Evolutionary conservation across 1,140 invertebrate species (phyloP).

Genomic region (Drosophila azteca): DNA sequence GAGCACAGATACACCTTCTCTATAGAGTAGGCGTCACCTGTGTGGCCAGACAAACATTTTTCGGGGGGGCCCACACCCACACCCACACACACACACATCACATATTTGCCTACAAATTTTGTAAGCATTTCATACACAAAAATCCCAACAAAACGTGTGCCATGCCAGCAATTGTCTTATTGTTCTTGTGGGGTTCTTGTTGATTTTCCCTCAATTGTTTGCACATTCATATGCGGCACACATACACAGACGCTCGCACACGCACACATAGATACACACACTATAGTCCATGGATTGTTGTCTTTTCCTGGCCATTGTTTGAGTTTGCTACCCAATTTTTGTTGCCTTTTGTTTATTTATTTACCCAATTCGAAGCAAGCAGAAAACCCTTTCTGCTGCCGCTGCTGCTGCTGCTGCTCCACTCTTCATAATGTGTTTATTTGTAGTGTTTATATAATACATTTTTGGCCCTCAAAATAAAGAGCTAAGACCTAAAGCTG

Average conservation of each 20-base stretch:
- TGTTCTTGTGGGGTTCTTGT: conserved; percentile 26
- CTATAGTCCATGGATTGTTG: conserved; percentile 4
- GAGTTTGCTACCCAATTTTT: conserved; percentile 39
- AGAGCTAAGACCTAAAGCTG: conserved; percentile 9
- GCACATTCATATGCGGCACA: conserved; percentile 31
- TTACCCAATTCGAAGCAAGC: conserved; percentile 37
- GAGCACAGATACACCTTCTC: too few species aligned
- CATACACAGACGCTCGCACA: neutral
- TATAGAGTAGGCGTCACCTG: too few species aligned
- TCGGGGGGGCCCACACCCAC: too few species aligned
- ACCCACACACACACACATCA: conserved; percentile 3
- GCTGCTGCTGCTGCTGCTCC: conserved; percentile 1
- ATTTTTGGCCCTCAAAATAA: too few species aligned
- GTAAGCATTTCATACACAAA: conserved; percentile 15
- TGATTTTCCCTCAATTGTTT: conserved; percentile 42
- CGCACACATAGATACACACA: too few species aligned
- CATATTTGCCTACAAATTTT: conserved; percentile 15
- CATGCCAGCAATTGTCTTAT: conserved; percentile 42
- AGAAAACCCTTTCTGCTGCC: conserved; percentile 1
- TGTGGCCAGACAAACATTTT: conserved; percentile 3
- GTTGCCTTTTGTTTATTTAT: conserved; percentile 57
- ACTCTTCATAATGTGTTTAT: conserved; percentile 66
- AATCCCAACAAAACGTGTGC: conserved; percentile 18
- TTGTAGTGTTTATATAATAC: conserved; percentile 48
- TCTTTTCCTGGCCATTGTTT: conserved; percentile 55